Percentiles rank a stretch among this genome's conserved stretches.
These are phyloP conservation scores for Phataginus tricuspis DNA, from an alignment of 2,797 vertebrate genomes.

Conservation along the genomic window DNA sequence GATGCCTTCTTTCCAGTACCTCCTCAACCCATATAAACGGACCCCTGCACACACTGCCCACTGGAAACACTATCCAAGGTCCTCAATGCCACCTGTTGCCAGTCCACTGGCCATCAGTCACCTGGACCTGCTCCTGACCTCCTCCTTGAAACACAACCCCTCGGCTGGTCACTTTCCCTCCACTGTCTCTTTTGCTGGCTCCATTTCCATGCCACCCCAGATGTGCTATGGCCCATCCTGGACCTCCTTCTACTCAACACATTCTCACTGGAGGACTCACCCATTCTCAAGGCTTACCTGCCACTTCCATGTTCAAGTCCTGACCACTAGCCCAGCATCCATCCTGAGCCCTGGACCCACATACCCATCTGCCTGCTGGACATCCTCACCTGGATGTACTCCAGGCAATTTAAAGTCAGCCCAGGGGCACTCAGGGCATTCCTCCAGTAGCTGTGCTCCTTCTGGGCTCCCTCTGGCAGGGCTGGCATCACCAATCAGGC, in stretches of 20 bases:
- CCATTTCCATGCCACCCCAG: too few relatives aligned
- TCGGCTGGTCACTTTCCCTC: rapidly evolving
- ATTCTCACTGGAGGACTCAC: not conserved
- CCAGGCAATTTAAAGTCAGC: not conserved
- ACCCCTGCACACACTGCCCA: not conserved
- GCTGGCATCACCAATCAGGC: not conserved
- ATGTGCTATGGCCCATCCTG: not conserved
- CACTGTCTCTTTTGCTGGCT: not conserved
- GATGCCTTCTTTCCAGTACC: not conserved
- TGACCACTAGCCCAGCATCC: not conserved
- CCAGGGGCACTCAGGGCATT: not conserved
- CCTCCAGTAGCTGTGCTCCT: not conserved
- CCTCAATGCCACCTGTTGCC: not conserved
- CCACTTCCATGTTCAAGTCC: not conserved
- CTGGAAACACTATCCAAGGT: not conserved
- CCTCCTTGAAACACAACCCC: not conserved
- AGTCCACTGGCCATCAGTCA: not conserved
- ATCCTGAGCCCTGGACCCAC: not conserved
- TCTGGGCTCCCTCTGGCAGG: not conserved
- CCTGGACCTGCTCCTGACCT: not conserved
- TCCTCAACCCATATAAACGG: not conserved
- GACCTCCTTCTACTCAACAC: not conserved
- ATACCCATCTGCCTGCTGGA: not conserved
- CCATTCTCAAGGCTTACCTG: not conserved
- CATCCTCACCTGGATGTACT: not conserved